Base-by-base conservation (phyloP, 2,797 vertebrate genomes). In the Catamblyrhynchus diadema region DNA sequence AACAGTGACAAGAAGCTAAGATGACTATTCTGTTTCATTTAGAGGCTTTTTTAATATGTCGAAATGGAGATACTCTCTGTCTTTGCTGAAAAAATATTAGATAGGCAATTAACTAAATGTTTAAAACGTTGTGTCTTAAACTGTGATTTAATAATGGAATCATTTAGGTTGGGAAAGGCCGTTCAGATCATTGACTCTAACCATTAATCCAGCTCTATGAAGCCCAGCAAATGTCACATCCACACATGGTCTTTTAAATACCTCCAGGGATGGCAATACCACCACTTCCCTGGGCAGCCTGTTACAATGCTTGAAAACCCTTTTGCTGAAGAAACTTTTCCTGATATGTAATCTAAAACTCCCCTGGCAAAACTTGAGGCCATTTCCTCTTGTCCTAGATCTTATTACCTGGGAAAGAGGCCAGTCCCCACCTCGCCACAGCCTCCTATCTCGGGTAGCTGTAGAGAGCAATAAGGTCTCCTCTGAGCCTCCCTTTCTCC, bases 401-500 rank as follows among this genome's bases (percentile, higher is more conserved):
- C 33, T 84, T 66, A 27, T 10, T 42, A 11, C 9, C 2, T 54
- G 45, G 16, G 17, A 60, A 72, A 37, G 32, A 60, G 39, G 27
- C 33, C 4, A 8, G 8, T 33, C 16, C 39, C 35, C 27, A 24
- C 9, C 14, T 51, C 0, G 1, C 17, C 28, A 27, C 12, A 83
- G 8, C n/a, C 48, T 44, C 24, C 30, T 47, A 8, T 48, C 44
- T 59, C 19, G 54, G 25, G 39, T 3, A 65, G 25, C 20, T 27
- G 9, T 21, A 41, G 45, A 83, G 44, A 47, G 7, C 22, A 33
- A 0, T 41, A 41, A 77, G 6, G 14, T 71, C 39, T n/a, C 24
- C 10, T 8, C 8, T 65, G 24, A 71, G 12, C 7, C n/a, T 77
- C 10, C 12, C 33, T 45, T 70, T 25, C 28, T 53, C 9, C 14